phyloP scores from a whole-genome alignment of 2,113 vertebrate genomes.

The Apeltes quadracus region DNA sequence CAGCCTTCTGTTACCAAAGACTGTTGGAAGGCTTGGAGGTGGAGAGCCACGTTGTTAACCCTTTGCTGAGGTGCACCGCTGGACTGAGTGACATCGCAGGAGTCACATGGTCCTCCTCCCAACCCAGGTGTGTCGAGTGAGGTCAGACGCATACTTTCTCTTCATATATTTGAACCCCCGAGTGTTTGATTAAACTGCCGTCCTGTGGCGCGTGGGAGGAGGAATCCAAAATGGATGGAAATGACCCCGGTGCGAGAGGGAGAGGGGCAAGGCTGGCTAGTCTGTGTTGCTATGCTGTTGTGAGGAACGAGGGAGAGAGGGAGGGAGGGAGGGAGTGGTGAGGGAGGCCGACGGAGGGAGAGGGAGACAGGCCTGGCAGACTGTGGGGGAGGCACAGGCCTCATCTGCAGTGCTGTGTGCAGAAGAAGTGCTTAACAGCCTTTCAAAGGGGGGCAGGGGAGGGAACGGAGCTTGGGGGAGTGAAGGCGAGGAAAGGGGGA shows the following conservation, averaged over 20 bases:
- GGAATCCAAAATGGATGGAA: slow-evolving; percentile 78
- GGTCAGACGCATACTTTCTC: background rate
- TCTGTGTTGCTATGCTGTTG: slow-evolving; percentile 78
- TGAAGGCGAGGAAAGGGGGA: slow-evolving; percentile 13
- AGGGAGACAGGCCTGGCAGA: slow-evolving; percentile 59
- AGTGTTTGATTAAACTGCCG: slow-evolving; percentile 43
- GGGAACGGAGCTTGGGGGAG: slow-evolving; percentile 6
- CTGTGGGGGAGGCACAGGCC: slow-evolving; percentile 74
- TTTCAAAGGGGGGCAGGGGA: slow-evolving; percentile 27
- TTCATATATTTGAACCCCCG: background rate
- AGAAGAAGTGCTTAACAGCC: slow-evolving; percentile 68
- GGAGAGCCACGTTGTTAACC: slow-evolving; percentile 47
- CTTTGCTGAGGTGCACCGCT: slow-evolving; percentile 13
- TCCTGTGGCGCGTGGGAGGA: slow-evolving; percentile 42
- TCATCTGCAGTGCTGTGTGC: slow-evolving; percentile 78
- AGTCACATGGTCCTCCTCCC: slow-evolving; percentile 3
- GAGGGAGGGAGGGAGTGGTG: slow-evolving; percentile 43
- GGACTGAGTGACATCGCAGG: slow-evolving; percentile 19
- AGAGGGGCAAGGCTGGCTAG: slow-evolving; percentile 58
- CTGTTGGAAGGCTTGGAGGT: slow-evolving; percentile 29
- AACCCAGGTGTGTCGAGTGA: slow-evolving; percentile 17
- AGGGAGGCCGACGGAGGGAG: slow-evolving; percentile 45
- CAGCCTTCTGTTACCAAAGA: slow-evolving; percentile 12
- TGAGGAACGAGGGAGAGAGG: slow-evolving; percentile 51
- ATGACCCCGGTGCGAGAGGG: slow-evolving; percentile 58